A percentile compares a stretch with the other conserved stretches of the same genome.
Evolutionary conservation across 2,113 vertebrate species (phyloP).

Genomic region (Aptenodytes patagonicus): DNA sequence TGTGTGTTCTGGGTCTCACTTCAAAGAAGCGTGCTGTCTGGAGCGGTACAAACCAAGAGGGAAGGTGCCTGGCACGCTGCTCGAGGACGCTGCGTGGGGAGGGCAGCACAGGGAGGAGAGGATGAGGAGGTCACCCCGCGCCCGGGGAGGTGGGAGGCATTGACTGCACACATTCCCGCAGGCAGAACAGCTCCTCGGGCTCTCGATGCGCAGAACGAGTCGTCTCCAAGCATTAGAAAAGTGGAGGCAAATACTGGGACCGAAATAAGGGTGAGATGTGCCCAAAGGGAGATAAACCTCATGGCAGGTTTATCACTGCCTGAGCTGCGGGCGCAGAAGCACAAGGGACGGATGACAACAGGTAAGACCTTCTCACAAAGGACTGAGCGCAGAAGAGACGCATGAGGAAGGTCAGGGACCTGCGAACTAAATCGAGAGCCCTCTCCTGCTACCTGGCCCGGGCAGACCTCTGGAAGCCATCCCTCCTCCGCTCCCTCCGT

Average conservation of each 20-base stretch:
- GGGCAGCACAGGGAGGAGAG: background rate
- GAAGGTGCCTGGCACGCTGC: background rate
- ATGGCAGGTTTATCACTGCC: background rate
- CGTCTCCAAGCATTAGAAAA: rapidly evolving
- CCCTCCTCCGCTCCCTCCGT: background rate
- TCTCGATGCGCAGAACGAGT: background rate
- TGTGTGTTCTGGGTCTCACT: background rate
- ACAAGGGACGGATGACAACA: rapidly evolving
- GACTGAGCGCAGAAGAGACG: background rate
- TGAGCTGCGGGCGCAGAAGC: background rate
- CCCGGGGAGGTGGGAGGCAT: background rate
- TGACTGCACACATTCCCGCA: background rate
- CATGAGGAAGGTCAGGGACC: background rate
- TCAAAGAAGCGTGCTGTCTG: background rate
- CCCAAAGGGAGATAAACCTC: background rate
- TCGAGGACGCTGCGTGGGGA: background rate
- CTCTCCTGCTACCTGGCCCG: background rate
- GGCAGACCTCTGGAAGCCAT: background rate
- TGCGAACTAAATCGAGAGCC: rapidly evolving
- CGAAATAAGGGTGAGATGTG: background rate
- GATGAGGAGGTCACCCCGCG: background rate
- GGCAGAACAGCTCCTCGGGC: background rate
- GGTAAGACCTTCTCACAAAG: background rate
- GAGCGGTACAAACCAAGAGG: background rate
- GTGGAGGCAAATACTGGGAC: background rate